These are phyloP conservation scores for Gryllus bimaculatus DNA, from an alignment of 1,140 invertebrate species.

Conservation along the genomic window DNA sequence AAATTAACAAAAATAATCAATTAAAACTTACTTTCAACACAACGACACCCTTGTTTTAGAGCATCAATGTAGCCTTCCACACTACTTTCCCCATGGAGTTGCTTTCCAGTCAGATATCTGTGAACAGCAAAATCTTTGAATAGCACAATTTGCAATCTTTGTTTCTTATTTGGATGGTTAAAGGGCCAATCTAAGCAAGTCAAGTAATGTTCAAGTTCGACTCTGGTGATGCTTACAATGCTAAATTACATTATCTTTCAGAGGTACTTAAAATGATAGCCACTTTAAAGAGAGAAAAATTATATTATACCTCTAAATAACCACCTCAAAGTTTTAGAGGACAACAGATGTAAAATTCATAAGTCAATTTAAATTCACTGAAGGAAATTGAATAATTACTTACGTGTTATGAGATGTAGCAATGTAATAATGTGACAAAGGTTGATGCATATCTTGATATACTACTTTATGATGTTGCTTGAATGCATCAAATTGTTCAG, in stretches of 20 bases:
- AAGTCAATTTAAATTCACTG: no score
- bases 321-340: no score
- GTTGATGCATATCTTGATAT: constrained; percentile 52
- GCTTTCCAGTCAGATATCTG: constrained; percentile 45
- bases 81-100: constrained; percentile 44
- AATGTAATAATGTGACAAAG: constrained; percentile 54
- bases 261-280: no score
- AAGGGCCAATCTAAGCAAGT: no score
- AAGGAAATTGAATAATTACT: constrained; percentile 22
- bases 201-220: no score
- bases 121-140: not conserved
- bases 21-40: constrained; percentile 38
- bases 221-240: no score
- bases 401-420: constrained; percentile 57
- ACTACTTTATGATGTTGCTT: constrained; percentile 33
- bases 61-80: constrained; percentile 45
- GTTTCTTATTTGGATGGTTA: no score
- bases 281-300: no score
- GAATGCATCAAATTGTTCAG: constrained; percentile 35
- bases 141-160: no score
- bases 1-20: not conserved
- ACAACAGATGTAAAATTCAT: no score
- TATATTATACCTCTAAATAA: no score
- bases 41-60: constrained; percentile 39
- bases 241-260: no score